These are phyloP conservation scores for Chloebia gouldiae DNA, from an alignment of 2,113 vertebrate genomes.

Conservation along the genomic window DNA sequence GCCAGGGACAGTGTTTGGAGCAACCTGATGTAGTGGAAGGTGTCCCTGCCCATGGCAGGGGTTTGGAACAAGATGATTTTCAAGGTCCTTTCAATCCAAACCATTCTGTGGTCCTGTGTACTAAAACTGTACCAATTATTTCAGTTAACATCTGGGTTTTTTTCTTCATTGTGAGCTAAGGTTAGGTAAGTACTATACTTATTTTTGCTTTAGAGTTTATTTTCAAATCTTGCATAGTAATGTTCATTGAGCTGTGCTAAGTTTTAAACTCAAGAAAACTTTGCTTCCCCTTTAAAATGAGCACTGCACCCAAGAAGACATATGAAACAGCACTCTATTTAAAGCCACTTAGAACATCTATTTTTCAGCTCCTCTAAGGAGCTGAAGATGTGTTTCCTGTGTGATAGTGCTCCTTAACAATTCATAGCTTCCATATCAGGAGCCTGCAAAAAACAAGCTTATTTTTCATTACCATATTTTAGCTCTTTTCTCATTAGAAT, in stretches of 20 bases:
- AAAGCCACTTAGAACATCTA: background rate
- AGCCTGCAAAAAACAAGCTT: background rate
- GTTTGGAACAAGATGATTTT: background rate
- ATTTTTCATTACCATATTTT: background rate
- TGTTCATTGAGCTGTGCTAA: background rate
- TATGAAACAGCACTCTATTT: background rate
- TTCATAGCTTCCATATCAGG: background rate
- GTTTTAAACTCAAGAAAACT: background rate
- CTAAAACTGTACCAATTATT: background rate
- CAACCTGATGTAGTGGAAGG: background rate
- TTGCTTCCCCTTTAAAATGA: background rate
- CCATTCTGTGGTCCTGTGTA: background rate
- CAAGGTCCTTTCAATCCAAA: background rate
- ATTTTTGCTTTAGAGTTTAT: background rate
- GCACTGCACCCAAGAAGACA: background rate
- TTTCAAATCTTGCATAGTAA: background rate
- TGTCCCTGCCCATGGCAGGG: background rate
- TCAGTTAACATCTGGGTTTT: background rate
- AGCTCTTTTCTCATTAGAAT: background rate
- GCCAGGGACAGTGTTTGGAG: background rate
- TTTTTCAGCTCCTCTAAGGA: slow-evolving; percentile 5
- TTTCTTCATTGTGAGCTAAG: background rate
- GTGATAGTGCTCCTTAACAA: background rate
- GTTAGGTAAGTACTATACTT: background rate
- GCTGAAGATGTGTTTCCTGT: slow-evolving; percentile 28